Conservation (phyloP, 2,888 invertebrate genomes). For the Trimorus sp. region DNA sequence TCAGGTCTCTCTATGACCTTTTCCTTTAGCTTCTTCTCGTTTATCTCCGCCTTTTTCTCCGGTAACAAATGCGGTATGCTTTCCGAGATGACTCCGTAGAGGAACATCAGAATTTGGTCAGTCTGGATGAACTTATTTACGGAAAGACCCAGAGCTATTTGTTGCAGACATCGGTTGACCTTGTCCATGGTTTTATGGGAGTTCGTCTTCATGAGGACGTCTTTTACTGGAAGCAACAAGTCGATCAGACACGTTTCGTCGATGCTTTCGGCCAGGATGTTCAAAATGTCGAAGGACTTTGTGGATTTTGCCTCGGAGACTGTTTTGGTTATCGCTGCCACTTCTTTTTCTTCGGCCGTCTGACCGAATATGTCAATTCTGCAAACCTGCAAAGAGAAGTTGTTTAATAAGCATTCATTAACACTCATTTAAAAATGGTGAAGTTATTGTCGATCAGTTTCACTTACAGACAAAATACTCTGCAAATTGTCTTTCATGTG, state of each 20-base stretch:
- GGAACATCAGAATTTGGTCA: slow-evolving; percentile 89
- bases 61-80: slow-evolving; percentile 88
- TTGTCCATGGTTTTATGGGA: slow-evolving; percentile 91
- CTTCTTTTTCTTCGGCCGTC: slow-evolving; percentile 95
- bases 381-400: slow-evolving; percentile 84
- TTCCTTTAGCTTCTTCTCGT: too few species aligned
- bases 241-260: slow-evolving; percentile 89
- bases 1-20: slow-evolving; percentile 84
- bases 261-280: slow-evolving; percentile 90
- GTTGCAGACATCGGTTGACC: slow-evolving; percentile 90
- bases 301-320: slow-evolving; percentile 91
- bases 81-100: slow-evolving; percentile 91
- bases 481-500: slow-evolving; percentile 91
- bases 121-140: slow-evolving; percentile 89
- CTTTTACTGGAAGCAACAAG: slow-evolving; percentile 91
- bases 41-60: slow-evolving; percentile 82
- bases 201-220: slow-evolving; percentile 88
- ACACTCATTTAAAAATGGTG: too few species aligned
- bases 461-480: slow-evolving; percentile 87
- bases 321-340: slow-evolving; percentile 90
- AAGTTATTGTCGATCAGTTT: neutral
- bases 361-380: slow-evolving; percentile 94
- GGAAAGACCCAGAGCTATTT: slow-evolving; percentile 90
- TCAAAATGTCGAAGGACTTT: slow-evolving; percentile 93
- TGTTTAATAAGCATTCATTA: neutral